Evolutionary conservation across 2,113 vertebrate genomes (phyloP).

Genomic region (Emberiza fucata): DNA sequence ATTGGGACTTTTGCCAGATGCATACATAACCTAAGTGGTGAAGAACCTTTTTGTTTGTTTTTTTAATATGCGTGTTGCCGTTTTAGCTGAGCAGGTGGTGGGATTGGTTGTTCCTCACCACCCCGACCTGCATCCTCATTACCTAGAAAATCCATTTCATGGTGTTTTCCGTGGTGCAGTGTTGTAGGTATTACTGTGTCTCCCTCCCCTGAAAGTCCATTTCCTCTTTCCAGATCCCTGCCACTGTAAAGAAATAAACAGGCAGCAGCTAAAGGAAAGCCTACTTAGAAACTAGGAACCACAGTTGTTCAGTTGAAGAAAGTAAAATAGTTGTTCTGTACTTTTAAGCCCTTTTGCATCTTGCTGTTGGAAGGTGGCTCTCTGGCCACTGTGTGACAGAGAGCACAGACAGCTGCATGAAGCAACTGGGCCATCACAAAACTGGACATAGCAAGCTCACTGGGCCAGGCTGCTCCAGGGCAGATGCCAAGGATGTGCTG

Average conservation of each 20-base stretch:
- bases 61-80: not conserved
- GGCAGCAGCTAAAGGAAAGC: not conserved
- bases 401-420: not conserved
- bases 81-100: not conserved
- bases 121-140: not conserved
- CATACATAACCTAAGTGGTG: not conserved
- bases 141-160: not conserved
- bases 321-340: not conserved
- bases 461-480: not conserved
- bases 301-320: not conserved
- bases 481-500: not conserved
- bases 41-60: not conserved
- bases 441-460: not conserved
- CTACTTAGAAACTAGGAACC: not conserved
- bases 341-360: not conserved
- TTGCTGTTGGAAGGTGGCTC: not conserved
- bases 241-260: not conserved
- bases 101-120: not conserved
- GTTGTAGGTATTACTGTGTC: not conserved
- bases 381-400: not conserved
- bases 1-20: not conserved
- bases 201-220: not conserved
- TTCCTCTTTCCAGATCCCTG: not conserved
- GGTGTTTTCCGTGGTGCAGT: fast-evolving
- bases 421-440: not conserved